Evolutionary conservation across 1,140 invertebrate species (phyloP), one percentile per base, ranked within the genome.

Genomic region (Colletes latitarsis): DNA sequence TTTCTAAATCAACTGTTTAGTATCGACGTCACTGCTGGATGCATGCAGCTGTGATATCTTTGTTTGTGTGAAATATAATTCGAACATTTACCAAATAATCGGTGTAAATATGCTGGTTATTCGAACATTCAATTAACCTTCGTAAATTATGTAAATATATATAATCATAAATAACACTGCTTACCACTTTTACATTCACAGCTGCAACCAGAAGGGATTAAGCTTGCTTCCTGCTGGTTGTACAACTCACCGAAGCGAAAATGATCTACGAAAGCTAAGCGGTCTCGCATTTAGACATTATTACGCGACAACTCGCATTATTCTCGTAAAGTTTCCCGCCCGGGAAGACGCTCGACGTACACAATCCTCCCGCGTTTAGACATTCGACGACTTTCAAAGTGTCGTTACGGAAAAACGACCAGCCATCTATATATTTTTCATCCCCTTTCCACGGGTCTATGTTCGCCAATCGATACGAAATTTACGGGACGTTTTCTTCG

Each of bases 311-410:
- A 55, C 15, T 17, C 19, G 77, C 70, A 57, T 53, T 66, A 60
- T 49, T 19, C 15, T 5, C 6, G 0, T 30, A 14, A 74, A 79
- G 17, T 76, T 76, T 76, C 21, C 53, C n/a, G 4, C 60, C 4
- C 4, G 19, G 0, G 64, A 41, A 77, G 67, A 64, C 30, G 58
- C 21, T 53, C 66, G 66, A 76, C 55, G 53, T 43, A 41, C 73
- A 52, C 17, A 70, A 52, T 57, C 43, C 74, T 49, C 46, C n/a
- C 19, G 30, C 4, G 46, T 15, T 49, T 53, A 46, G 43, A 63
- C 57, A 60, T 49, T 69, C 39, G 30, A 30, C 46, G 64, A 77
- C 73, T 81, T 81, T 77, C 43, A 81, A 81, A 81, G 46, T 77
- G 66, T 70, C 79, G 74, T 81, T 81, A 77, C 57, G 55, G n/a